These are phyloP conservation scores for Agriopis leucophaearia DNA, from an alignment of 2,888 invertebrate genomes.

Conservation along the genomic window DNA sequence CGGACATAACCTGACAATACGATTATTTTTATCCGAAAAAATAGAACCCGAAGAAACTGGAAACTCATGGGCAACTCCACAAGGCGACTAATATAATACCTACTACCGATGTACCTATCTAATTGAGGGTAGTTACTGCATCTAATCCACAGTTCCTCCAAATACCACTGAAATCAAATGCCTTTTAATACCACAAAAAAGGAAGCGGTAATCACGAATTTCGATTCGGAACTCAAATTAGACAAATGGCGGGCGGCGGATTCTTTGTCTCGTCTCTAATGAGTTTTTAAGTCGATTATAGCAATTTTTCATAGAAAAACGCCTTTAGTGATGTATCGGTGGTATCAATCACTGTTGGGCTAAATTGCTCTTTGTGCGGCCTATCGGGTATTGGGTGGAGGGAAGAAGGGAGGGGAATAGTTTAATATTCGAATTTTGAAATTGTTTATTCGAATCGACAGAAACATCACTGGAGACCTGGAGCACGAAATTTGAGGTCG, in stretches of 20 bases:
- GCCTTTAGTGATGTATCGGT: conserved; percentile 85
- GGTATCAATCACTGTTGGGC: conserved; percentile 84
- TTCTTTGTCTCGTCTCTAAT: conserved; percentile 85
- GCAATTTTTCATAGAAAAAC: conserved; percentile 87
- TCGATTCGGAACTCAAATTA: conserved; percentile 82
- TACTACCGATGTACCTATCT: not conserved
- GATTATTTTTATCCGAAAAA: too few species aligned
- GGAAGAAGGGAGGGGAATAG: conserved; percentile 4
- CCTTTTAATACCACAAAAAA: conserved; percentile 64
- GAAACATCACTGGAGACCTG: not conserved
- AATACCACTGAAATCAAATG: conserved; percentile 41
- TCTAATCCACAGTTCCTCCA: conserved; percentile 24
- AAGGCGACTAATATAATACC: not conserved
- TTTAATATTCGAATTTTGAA: conserved; percentile 35
- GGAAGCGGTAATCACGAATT: conserved; percentile 75
- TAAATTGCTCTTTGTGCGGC: conserved; percentile 78
- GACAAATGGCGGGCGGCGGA: conserved; percentile 81
- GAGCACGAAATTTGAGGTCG: too few species aligned
- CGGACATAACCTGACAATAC: too few species aligned
- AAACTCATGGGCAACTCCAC: not conserved
- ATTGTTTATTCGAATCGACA: not conserved
- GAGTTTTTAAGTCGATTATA: conserved; percentile 87
- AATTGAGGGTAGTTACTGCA: not conserved
- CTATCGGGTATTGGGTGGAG: conserved; percentile 71
- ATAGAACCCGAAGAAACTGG: not conserved